Conservation (phyloP, 2,797 vertebrate species). For the Zenarchopterus dispar region DNA sequence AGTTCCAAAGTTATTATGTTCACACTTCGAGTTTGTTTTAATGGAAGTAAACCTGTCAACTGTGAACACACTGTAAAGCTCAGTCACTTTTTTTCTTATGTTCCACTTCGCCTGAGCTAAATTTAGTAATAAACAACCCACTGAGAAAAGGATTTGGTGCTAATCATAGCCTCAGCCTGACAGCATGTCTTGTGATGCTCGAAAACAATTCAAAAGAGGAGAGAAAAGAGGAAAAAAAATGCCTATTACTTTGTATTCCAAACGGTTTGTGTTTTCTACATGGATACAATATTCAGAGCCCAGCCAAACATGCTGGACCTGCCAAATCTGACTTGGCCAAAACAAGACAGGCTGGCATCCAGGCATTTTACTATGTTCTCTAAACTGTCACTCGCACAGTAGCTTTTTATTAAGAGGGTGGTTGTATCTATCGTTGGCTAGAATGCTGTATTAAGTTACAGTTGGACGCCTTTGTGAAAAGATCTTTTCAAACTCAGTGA, state of each 20-base stretch:
- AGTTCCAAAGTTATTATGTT: no score
- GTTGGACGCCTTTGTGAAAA: no score
- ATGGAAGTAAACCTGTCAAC: no score
- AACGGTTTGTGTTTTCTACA: slow-evolving; percentile 69
- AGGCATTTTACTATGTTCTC: slow-evolving; percentile 56
- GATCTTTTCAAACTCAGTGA: no score
- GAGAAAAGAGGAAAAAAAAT: not conserved
- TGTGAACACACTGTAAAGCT: slow-evolving; percentile 14
- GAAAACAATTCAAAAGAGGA: slow-evolving; percentile 43
- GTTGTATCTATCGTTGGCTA: slow-evolving; percentile 26
- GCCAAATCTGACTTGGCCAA: slow-evolving; percentile 73
- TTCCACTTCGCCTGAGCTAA: slow-evolving; percentile 43
- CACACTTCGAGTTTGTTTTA: no score
- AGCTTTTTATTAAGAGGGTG: slow-evolving; percentile 56
- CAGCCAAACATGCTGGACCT: slow-evolving; percentile 62
- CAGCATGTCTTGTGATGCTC: slow-evolving; percentile 43
- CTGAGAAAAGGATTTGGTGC: slow-evolving; percentile 33
- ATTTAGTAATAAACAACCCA: slow-evolving; percentile 50
- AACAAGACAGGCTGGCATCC: slow-evolving; percentile 65
- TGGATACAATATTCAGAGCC: slow-evolving; percentile 55
- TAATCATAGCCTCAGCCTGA: slow-evolving; percentile 55
- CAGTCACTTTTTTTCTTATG: slow-evolving; percentile 24
- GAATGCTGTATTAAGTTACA: slow-evolving; percentile 10
- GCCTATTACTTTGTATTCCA: slow-evolving; percentile 56
- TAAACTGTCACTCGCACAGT: slow-evolving; percentile 62